A percentile compares a stretch with the other conserved stretches of the same genome.
phyloP scores from a whole-genome alignment of 2,797 vertebrate genomes.

The Neopelma chrysocephalum region DNA sequence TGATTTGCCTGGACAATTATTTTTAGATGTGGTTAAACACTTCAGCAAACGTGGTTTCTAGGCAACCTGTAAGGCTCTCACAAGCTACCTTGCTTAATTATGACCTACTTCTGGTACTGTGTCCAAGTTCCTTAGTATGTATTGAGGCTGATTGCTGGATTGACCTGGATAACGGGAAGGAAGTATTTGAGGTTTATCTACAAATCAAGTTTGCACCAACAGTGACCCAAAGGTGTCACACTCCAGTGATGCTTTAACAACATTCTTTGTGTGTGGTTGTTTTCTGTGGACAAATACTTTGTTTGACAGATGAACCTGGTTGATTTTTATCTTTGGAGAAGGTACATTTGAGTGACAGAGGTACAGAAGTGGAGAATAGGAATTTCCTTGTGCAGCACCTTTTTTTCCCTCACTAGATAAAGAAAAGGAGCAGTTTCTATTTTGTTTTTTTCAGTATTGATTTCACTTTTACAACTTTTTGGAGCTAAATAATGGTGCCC shows the following conservation, averaged over 20 bases:
- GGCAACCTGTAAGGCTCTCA: constrained; percentile 53
- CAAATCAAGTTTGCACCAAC: not conserved
- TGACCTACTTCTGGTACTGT: constrained; percentile 52
- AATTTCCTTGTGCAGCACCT: not conserved
- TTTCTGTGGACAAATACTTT: not conserved
- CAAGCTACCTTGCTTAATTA: constrained; percentile 55
- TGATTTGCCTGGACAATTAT: constrained; percentile 45
- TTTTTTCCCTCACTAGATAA: not conserved
- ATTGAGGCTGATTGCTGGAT: constrained; percentile 15
- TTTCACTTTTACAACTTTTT: not conserved
- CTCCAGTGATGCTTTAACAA: not conserved
- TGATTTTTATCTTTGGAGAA: not conserved
- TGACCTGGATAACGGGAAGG: not conserved
- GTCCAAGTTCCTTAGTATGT: constrained; percentile 14
- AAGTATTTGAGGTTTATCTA: not conserved
- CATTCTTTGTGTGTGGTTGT: not conserved
- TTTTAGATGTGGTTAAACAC: constrained; percentile 64
- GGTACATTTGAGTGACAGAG: not conserved
- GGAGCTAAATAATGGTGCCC: not conserved
- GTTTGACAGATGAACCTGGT: not conserved
- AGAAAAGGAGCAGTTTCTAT: not conserved
- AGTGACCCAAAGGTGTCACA: not conserved
- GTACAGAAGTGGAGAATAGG: not conserved
- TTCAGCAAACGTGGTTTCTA: constrained; percentile 58
- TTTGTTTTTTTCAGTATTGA: not conserved